These are phyloP conservation scores for Xerus inauris DNA, from an alignment of 2,113 vertebrate species.

Conservation along the genomic window DNA sequence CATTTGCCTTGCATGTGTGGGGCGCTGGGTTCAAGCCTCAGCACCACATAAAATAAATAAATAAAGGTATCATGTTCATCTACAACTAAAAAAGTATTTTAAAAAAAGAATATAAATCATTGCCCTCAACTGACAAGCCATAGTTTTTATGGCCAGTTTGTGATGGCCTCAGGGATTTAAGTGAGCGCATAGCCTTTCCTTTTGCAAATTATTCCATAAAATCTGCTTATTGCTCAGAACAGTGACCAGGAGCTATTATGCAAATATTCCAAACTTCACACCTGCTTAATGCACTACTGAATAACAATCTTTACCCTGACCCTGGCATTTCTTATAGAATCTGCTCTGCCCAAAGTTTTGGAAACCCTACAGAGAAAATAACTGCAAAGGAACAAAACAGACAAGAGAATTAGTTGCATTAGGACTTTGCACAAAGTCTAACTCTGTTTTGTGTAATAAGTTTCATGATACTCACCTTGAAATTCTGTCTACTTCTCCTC, in stretches of 20 bases:
- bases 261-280: background rate
- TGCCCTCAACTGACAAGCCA: background rate
- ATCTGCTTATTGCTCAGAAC: background rate
- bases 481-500: background rate
- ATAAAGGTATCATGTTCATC: too few species aligned
- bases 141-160: background rate
- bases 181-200: background rate
- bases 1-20: too few species aligned
- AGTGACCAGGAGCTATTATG: background rate
- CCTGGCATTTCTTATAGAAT: background rate
- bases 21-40: too few species aligned
- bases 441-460: background rate
- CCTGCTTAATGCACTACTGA: background rate
- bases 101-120: background rate
- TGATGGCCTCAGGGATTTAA: background rate
- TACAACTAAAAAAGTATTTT: too few species aligned
- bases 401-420: background rate
- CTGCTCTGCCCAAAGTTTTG: background rate
- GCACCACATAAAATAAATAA: too few species aligned
- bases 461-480: background rate
- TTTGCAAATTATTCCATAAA: background rate
- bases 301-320: background rate
- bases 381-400: background rate
- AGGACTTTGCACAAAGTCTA: background rate
- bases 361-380: background rate